Base-by-base conservation (phyloP, 2,113 vertebrate species). In the Daubentonia madagascariensis region DNA sequence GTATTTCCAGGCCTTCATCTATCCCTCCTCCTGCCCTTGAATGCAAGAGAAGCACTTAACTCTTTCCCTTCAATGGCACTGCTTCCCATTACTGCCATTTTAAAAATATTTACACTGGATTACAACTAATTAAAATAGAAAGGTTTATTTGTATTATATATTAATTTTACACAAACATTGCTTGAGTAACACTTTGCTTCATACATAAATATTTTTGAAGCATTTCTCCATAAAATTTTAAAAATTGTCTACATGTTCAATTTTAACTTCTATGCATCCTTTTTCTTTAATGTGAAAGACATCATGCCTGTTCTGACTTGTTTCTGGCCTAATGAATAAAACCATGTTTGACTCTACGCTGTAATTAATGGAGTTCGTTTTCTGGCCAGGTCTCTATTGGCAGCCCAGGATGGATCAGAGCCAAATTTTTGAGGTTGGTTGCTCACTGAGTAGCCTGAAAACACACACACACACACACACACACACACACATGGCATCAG, bases 361-460 rank as follows among this genome's bases (percentile, higher is more conserved):
- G 35, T 93, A 97, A 97, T 91, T 97, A 97, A 93, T 94, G 95
- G 95, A 89, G 92, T 92, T 97, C 75, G 76, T 65, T 97, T 97
- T 96, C 92, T 2, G 28, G 87, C 89, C 87, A 96, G 87, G n/a
- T 95, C 92, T 94, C 91, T 91, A 87, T 61, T 95, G 96, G 75
- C 89, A 96, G 79, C 52, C 18, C n/a, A 76, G 45, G 50, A 76
- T 79, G 80, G 76, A 57, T 23, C 20, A 75, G 40, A 30, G 96
- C 92, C 97, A 98, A 89, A 78, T 81, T 92, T 96, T 61, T 92
- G 63, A 96, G 70, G 65, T 37, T 91, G 48, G 81, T 70, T 78
- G 57, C 14, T 85, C 93, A 17, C 35, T 43, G 52, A n/a, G 35
- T 65, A 80, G 73, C 40, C 54, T 73, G 40, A 75, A 83, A 8